Evolutionary conservation across 2,113 vertebrate species (phyloP).

Genomic region (Aegotheles bennettii): DNA sequence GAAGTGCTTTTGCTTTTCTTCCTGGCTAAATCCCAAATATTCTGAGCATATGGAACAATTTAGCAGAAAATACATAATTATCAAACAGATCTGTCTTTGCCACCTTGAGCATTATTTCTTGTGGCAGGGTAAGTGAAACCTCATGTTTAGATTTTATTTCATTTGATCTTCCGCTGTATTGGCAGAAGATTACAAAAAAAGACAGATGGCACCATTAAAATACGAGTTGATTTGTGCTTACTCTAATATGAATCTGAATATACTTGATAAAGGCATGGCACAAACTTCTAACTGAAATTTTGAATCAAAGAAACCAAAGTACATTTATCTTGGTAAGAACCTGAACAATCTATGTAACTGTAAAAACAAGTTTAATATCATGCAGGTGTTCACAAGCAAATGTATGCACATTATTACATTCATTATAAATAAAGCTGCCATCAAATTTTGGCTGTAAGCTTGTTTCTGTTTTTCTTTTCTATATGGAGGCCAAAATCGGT

Average conservation of each 20-base stretch:
- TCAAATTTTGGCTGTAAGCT: neutral
- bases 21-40: neutral
- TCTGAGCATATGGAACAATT: slow-evolving; percentile 45
- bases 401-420: neutral
- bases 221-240: slow-evolving; percentile 41
- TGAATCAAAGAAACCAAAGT: neutral
- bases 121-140: slow-evolving; percentile 49
- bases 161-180: slow-evolving; percentile 12
- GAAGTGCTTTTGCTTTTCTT: slow-evolving; percentile 10
- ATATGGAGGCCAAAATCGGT: neutral
- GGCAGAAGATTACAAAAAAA: slow-evolving; percentile 30
- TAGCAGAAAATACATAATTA: slow-evolving; percentile 45
- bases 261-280: slow-evolving; percentile 17
- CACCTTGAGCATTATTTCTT: slow-evolving; percentile 53
- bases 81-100: slow-evolving; percentile 50
- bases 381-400: slow-evolving; percentile 37
- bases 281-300: slow-evolving; percentile 28
- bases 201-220: slow-evolving; percentile 32
- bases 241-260: slow-evolving; percentile 11
- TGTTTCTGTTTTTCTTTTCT: neutral
- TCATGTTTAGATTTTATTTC: slow-evolving; percentile 30
- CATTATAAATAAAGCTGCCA: slow-evolving; percentile 16
- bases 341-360: neutral
- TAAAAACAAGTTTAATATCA: slow-evolving; percentile 48
- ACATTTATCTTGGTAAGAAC: slow-evolving; percentile 18